These are phyloP conservation scores for Zeugodacus cucurbitae DNA, from an alignment of 1,140 invertebrate species.

Conservation along the genomic window DNA sequence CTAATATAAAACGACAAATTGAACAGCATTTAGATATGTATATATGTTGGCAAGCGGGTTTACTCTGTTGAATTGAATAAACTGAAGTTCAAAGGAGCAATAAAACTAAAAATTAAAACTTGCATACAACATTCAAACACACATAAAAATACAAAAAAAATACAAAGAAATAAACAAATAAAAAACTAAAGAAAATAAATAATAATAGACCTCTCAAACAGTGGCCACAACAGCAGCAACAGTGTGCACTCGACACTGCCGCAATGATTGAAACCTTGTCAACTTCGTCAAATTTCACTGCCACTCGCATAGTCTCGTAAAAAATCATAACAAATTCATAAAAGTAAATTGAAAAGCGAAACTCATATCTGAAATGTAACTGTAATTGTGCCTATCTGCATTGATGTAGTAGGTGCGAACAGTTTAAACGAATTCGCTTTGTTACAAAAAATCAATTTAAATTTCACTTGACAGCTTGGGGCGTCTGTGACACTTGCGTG, in stretches of 20 bases:
- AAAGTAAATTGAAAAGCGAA: background rate
- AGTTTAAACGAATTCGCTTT: background rate
- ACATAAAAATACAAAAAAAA: background rate
- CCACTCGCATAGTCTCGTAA: background rate
- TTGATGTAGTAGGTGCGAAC: background rate
- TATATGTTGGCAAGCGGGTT: no score
- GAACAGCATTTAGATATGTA: background rate
- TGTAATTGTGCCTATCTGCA: background rate
- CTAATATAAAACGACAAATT: background rate
- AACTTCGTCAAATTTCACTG: background rate
- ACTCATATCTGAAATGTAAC: background rate
- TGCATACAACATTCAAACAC: background rate
- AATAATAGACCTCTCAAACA: background rate
- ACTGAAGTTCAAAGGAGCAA: no score
- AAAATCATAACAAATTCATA: background rate
- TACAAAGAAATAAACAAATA: no score
- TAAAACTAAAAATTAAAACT: background rate
- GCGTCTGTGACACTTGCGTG: background rate
- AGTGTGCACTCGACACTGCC: background rate
- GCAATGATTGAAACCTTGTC: background rate
- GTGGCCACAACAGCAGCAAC: background rate
- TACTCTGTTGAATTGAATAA: background rate
- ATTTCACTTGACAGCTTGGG: background rate
- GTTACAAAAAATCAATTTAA: background rate
- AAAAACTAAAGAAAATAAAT: background rate